Evolutionary conservation across 2,113 vertebrate genomes (phyloP), one percentile per base, ranked within the genome.

Genomic region (Pangasianodon hypophthalmus): DNA sequence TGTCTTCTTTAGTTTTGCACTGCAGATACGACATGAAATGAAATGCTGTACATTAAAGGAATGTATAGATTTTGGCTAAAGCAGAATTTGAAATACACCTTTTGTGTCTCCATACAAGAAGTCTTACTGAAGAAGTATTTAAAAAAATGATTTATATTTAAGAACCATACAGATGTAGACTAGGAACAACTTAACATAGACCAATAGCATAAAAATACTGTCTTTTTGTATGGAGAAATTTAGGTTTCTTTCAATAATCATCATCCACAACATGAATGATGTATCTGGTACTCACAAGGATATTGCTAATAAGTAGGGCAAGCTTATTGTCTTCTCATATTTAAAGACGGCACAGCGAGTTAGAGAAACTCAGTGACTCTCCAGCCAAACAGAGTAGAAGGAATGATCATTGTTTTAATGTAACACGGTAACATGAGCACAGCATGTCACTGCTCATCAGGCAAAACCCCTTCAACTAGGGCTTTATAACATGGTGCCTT

Each of bases 361-460:
- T 54, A 19, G 3, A 54, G 46, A 32, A 48, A 10, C 41, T 44
- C 10, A 19, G 44, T 4, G 46, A 41, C 9, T 67, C n/a, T 52
- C 46, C 64, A 54, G 85, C 2, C 32, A 41, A 75, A 75, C 6
- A 26, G 13, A 75, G n/a, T 54, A 71, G n/a, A 86, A 48, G 77
- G 77, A 37, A 71, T 54, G 85, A 37, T 52, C 64, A 60, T 88
- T 48, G 41, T 37, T 67, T 80, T 80, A 81, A 62, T 81, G 87
- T 79, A 21, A 81, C 26, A 11, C 24, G 48, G 87, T 41, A 41
- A 88, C 46, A 82, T 58, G 79, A 83, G 58, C 87, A 64, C 46
- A 37, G n/a, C 60, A 77, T 88, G 87, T 83, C 87, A 83, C 87
- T 41, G 87, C 46, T 69, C 79, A 88, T 88, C 87, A 82, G 24